Base-by-base conservation (phyloP, 1,140 invertebrate genomes). In the Colletes latitarsis region DNA sequence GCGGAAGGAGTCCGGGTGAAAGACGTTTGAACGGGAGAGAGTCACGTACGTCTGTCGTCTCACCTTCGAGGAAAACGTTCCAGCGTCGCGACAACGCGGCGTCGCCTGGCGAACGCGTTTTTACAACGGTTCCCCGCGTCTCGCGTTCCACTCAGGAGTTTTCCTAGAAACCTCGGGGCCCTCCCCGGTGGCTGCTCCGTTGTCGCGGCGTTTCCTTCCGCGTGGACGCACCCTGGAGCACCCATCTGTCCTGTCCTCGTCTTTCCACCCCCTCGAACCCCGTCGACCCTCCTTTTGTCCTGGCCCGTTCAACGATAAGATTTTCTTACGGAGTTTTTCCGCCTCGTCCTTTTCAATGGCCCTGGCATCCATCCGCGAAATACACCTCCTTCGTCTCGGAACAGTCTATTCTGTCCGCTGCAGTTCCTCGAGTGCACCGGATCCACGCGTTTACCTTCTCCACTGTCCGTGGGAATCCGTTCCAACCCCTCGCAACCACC, bases 61-160 rank as follows among this genome's bases (percentile, higher is more conserved):
- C 77, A 75, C 70, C 71, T 75, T 73, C 60, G 77, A 52, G 70
- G 55, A 67, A 30, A 80, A 80, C 43, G 60, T 58, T 75, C 52
- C 46, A 60, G 55, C n/a, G 62, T 75, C 77, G 77, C 77, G 77
- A 80, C 77, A 75, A 75, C 60, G 49, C 46, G 77, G 77, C 77
- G 77, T 67, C 77, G 77, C 74, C 70, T 64, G n/a, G 77, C 71
- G 55, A 67, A 41, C 53, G 43, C 71, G 63, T 75, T 75, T 80
- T 67, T 67, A 49, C 62, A 41, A 6, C 55, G 55, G 70, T 62
- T 49, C 49, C 46, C 67, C 17, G 41, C 52, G n/a, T 46, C 43
- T 6, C 15, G 8, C 30, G 15, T 63, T 49, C 15, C 46, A 30
- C 49, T 10, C 49, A 10, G 49, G 10, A 12, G 49, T 9, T 49